These are phyloP conservation scores for Actinia equina DNA, from an alignment of 64 coral and sea anemone genomes.

Conservation along the genomic window DNA sequence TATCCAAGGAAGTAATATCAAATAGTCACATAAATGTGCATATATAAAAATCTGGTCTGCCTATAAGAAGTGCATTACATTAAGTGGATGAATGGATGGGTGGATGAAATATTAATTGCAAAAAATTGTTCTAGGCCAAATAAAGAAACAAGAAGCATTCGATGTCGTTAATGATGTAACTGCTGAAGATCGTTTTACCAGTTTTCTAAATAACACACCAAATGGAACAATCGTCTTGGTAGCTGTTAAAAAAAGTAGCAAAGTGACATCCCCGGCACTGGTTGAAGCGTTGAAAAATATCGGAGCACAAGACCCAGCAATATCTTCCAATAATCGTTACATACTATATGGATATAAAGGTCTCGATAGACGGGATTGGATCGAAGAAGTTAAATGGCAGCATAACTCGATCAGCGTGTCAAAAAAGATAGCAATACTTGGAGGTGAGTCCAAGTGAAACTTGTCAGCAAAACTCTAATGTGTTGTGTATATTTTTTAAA, in stretches of 20 bases:
- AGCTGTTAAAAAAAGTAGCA: background rate
- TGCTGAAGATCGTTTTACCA: background rate
- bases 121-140: background rate
- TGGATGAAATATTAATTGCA: too few species aligned
- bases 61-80: too few species aligned
- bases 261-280: background rate
- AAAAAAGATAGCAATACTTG: background rate
- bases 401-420: background rate
- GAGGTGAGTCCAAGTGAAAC: background rate
- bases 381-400: background rate
- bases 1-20: too few species aligned
- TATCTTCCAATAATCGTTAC: background rate
- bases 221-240: conserved; percentile 2
- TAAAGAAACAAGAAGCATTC: background rate
- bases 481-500: too few species aligned
- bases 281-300: background rate
- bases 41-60: too few species aligned
- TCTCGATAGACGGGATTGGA: background rate
- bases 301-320: background rate
- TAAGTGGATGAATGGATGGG: too few species aligned
- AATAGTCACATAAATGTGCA: too few species aligned
- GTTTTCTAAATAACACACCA: background rate
- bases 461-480: too few species aligned
- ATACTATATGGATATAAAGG: background rate
- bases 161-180: background rate